Conservation (phyloP, 2,797 vertebrate species). For the Eptatretus atami region DNA sequence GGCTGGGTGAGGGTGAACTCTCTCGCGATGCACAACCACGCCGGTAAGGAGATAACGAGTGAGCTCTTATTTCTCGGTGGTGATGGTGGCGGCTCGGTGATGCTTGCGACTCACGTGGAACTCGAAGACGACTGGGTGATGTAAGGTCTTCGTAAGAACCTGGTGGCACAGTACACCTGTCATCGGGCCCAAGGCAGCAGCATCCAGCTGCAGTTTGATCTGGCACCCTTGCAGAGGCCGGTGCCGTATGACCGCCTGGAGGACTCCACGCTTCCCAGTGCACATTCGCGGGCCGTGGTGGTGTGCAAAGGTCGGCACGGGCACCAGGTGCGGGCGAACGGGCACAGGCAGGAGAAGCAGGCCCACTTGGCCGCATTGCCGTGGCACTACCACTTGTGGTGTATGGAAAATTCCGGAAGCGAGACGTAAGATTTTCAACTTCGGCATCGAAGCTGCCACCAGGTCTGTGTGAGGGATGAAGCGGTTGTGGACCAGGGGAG, state of each 20-base stretch:
- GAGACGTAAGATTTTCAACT: constrained; percentile 1
- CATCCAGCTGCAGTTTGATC: background rate
- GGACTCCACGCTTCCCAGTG: background rate
- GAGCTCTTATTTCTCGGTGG: constrained; percentile 1
- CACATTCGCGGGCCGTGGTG: background rate
- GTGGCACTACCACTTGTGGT: background rate
- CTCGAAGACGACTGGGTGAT: background rate
- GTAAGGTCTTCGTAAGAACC: background rate
- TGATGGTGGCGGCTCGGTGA: background rate
- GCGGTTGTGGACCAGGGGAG: background rate
- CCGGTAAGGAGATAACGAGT: constrained; percentile 3
- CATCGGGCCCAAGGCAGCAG: background rate
- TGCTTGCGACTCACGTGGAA: background rate
- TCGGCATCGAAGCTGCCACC: constrained; percentile 4
- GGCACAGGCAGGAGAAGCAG: background rate
- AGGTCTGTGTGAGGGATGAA: background rate
- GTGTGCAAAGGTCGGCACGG: background rate
- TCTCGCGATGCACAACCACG: constrained; percentile 2
- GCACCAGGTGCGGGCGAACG: background rate
- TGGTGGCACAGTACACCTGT: background rate
- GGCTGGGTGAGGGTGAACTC: constrained; percentile 2
- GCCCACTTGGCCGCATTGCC: background rate
- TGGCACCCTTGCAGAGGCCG: background rate
- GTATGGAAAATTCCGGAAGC: constrained; percentile 2
- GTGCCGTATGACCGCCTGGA: background rate